These are phyloP conservation scores for Megamerina dolium DNA, from an alignment of 2,888 invertebrate genomes.

Conservation along the genomic window DNA sequence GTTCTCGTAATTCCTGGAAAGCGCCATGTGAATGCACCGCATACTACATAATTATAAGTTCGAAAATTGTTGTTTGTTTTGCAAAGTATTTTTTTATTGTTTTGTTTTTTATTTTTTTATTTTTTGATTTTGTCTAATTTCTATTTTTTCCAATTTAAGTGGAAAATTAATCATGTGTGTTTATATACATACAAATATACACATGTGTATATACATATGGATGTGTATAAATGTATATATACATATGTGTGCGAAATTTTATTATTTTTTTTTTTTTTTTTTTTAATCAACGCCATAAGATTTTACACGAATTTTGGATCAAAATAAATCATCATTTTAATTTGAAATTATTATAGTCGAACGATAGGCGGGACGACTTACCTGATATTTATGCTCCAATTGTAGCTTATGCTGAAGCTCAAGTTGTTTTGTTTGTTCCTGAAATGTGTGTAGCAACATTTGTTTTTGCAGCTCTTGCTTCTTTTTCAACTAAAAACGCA, in stretches of 20 bases:
- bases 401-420: conserved; percentile 88
- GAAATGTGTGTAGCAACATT: conserved; percentile 83
- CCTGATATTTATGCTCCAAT: conserved; percentile 82
- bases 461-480: conserved; percentile 90
- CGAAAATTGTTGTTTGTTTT: conserved; percentile 28
- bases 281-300: conserved; percentile 10
- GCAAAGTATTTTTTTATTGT: conserved; percentile 20
- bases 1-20: conserved; percentile 78
- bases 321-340: not conserved
- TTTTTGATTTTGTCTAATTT: no score
- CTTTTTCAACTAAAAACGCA: conserved; percentile 74
- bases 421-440: conserved; percentile 84
- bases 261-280: conserved; percentile 9
- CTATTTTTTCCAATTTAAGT: no score
- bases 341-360: conserved; percentile 8
- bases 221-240: no score
- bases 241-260: no score
- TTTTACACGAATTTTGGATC: conserved; percentile 1
- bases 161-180: no score
- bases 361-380: no score
- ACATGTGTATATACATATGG: no score
- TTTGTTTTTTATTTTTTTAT: conserved; percentile 17
- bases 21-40: conserved; percentile 51
- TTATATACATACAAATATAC: no score
- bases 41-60: conserved; percentile 47